Conservation (phyloP, 2,113 vertebrate genomes). For the Pelobates fuscus region DNA sequence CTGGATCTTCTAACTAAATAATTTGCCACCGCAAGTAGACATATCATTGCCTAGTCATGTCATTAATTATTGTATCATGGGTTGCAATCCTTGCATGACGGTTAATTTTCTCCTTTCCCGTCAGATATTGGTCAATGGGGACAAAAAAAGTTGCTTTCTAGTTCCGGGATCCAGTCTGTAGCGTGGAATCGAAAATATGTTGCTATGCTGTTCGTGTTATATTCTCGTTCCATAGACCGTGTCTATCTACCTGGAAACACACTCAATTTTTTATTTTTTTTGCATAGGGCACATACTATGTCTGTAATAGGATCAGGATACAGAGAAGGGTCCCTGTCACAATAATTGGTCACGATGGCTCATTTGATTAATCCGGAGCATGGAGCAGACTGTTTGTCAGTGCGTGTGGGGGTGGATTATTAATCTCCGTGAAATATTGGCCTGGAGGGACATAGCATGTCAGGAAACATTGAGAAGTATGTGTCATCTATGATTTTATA, state of each 20-base stretch:
- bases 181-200: not conserved
- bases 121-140: no score
- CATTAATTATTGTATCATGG: no score
- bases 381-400: conserved; percentile 32
- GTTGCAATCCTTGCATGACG: no score
- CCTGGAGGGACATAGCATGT: not conserved
- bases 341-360: conserved; percentile 48
- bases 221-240: not conserved
- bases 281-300: not conserved
- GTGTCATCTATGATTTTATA: conserved; percentile 3
- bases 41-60: no score
- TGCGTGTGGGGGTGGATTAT: conserved; percentile 23
- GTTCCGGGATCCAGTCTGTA: not conserved
- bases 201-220: not conserved
- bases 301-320: conserved; percentile 35
- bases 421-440: conserved; percentile 39
- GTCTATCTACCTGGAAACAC: conserved; percentile 9
- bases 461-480: conserved; percentile 6
- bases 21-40: no score
- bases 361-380: conserved; percentile 33
- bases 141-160: no score
- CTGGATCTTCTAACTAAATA: no score
- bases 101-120: no score
- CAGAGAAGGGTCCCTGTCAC: conserved; percentile 31
- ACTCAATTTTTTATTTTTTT: not conserved